Conservation (phyloP, 2,113 vertebrate genomes). For the Malurus cyaneus region DNA sequence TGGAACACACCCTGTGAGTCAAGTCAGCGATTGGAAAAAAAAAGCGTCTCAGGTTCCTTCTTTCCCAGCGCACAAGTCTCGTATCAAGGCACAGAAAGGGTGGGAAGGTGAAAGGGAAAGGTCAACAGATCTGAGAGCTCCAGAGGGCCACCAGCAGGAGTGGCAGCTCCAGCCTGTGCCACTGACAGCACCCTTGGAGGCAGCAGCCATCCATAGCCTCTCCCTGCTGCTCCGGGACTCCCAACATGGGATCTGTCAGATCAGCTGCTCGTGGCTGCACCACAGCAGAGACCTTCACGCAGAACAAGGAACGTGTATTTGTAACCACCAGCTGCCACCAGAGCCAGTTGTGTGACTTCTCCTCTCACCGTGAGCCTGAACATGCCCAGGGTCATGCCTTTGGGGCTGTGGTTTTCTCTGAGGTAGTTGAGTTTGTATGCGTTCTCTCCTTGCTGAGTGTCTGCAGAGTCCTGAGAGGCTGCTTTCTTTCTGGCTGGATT, state of each 20-base stretch:
- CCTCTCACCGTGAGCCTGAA: background rate
- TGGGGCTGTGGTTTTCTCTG: background rate
- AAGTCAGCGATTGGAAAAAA: background rate
- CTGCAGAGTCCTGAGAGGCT: background rate
- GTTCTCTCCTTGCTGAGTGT: background rate
- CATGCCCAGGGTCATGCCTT: fast-evolving
- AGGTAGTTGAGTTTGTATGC: background rate
- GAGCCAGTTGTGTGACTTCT: background rate
- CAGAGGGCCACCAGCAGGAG: background rate
- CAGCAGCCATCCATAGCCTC: background rate
- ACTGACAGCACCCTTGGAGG: background rate
- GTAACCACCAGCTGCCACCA: background rate
- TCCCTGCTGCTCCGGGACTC: background rate
- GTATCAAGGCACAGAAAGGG: background rate
- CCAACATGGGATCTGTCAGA: fast-evolving
- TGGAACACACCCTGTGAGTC: background rate
- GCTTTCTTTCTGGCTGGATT: background rate
- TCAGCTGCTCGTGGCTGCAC: background rate
- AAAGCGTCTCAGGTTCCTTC: background rate
- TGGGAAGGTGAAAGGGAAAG: background rate
- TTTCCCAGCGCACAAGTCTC: background rate
- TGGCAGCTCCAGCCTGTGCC: background rate
- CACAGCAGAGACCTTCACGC: background rate
- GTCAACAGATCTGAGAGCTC: background rate
- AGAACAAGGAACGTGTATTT: fast-evolving